Base-by-base conservation (phyloP, 2,113 vertebrate genomes). In the Benitochromis conjunctus region DNA sequence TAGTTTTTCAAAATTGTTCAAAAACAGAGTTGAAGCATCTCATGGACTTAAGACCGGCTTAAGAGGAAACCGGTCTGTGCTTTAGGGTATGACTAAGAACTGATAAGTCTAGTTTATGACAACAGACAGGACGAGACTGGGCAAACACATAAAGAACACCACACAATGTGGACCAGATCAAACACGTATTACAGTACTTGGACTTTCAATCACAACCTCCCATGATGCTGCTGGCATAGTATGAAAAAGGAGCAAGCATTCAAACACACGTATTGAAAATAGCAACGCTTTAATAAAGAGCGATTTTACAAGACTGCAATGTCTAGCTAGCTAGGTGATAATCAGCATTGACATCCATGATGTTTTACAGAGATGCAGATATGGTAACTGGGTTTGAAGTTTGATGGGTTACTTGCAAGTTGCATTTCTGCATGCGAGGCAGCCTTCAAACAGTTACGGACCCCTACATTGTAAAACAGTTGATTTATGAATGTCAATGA, bases 261-360 rank as follows among this genome's bases (percentile, higher is more conserved):
- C 92, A 93, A 94, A 95, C 94, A 92, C 91, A 92, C 69, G 82
- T 92, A 93, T 95, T 94, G 94, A 96, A 96, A 95, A 95, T 95
- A 95, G 92, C 94, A 95, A 95, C 89, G 94, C 91, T 95, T 95
- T 95, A 94, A 95, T 94, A 95, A 95, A 94, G 94, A 94, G 92
- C 93, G 80, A 90, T 94, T 93, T 95, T 95, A 96, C 94, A 96
- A 93, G 94, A 95, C 94, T 94, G 94, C 90, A 93, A 95, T 93
- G 94, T 95, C 89, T 88, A 92, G 92, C 94, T 95, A 95, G 94
- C 94, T 94, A 94, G 86, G 89, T 93, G 93, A 92, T 90, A 89
- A 90, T 90, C 77, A 91, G 88, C 91, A 91, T 94, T 94, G 92
- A 94, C 94, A 94, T 96, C 90, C 94, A 95, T 89, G 88, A 69